Evolutionary conservation across 2,888 invertebrate species (phyloP).

Genomic region (Pheosia gnoma): DNA sequence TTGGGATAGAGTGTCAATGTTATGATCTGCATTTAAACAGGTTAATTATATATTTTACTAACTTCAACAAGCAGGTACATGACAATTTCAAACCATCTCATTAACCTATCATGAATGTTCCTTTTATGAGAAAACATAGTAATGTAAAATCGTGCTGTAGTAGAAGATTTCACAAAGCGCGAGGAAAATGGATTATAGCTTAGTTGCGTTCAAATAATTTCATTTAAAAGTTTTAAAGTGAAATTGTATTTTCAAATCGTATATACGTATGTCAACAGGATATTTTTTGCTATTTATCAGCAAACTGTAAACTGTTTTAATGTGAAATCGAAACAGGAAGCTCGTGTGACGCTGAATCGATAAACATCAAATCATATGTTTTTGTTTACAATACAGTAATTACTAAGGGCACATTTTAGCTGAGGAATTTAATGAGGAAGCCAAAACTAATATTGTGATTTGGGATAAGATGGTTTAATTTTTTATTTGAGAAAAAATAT

Average conservation of each 20-base stretch:
- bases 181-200: not conserved
- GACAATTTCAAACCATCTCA: too few species aligned
- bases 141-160: not conserved
- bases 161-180: not conserved
- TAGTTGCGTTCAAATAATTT: not conserved
- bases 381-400: not conserved
- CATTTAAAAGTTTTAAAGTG: not conserved
- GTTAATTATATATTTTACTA: too few species aligned
- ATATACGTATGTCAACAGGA: not conserved
- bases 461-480: too few species aligned
- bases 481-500: too few species aligned
- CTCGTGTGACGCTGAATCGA: not conserved
- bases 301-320: conserved; percentile 1
- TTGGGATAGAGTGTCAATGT: too few species aligned
- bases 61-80: too few species aligned
- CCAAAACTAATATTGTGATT: too few species aligned
- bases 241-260: not conserved
- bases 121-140: too few species aligned
- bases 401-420: too few species aligned
- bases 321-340: not conserved
- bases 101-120: too few species aligned
- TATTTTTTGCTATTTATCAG: not conserved
- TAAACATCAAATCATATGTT: not conserved
- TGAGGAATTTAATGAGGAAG: too few species aligned
- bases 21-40: too few species aligned